Percentiles rank a stretch among this genome's conserved stretches.
phyloP scores from a whole-genome alignment of 2,888 invertebrate species.

The Chironomus riparius region DNA sequence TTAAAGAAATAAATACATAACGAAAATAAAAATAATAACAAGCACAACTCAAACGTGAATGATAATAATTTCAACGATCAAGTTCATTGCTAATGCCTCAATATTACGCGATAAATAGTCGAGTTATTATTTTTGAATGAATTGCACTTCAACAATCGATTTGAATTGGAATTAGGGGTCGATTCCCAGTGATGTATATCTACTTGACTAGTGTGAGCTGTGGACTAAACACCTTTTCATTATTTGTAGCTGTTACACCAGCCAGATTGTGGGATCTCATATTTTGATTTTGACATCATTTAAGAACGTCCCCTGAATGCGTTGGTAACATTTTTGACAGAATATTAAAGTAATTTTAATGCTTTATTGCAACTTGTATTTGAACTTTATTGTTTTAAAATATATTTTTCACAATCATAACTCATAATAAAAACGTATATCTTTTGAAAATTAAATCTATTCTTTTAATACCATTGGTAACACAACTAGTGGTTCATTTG shows the following conservation, averaged over 20 bases:
- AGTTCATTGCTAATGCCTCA: not conserved
- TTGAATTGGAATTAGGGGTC: too few relatives aligned
- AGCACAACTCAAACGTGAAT: not conserved
- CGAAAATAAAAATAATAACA: not conserved
- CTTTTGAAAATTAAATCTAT: not conserved
- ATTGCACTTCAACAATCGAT: too few relatives aligned
- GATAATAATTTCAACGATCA: not conserved
- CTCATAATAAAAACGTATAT: not conserved
- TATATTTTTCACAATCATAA: not conserved
- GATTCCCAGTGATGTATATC: too few relatives aligned
- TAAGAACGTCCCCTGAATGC: too few relatives aligned
- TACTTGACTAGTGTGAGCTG: too few relatives aligned
- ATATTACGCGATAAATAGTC: not conserved
- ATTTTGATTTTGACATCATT: too few relatives aligned
- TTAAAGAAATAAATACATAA: not conserved
- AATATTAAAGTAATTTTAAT: not conserved
- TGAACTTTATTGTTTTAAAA: not conserved
- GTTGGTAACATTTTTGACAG: not conserved
- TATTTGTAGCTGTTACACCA: too few relatives aligned
- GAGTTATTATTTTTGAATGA: not conserved
- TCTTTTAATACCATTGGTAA: slow-evolving; percentile 48
- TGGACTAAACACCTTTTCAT: too few relatives aligned
- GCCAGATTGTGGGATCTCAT: too few relatives aligned
- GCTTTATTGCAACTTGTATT: not conserved
- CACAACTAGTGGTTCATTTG: slow-evolving; percentile 59